phyloP scores from a whole-genome alignment of 2,888 invertebrate species.

The Pterostichus madidus region DNA sequence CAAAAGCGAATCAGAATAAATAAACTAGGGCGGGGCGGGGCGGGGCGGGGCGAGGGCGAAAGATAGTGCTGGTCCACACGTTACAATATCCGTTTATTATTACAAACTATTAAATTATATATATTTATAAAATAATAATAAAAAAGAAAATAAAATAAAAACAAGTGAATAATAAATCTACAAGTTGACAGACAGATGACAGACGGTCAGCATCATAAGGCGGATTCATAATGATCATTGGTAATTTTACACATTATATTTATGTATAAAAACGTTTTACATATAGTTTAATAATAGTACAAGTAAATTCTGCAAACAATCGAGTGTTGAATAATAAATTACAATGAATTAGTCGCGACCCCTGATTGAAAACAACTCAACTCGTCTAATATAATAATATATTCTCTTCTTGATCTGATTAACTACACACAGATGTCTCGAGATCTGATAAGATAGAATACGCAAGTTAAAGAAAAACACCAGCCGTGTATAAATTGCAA shows the following conservation, averaged over 20 bases:
- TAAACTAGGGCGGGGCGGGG: neutral
- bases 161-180: slow-evolving; percentile 23
- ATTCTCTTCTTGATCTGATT: slow-evolving; percentile 25
- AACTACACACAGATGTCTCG: slow-evolving; percentile 65
- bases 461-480: slow-evolving; percentile 39
- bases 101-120: slow-evolving; percentile 66
- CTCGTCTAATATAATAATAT: slow-evolving; percentile 15
- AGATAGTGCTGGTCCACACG: slow-evolving; percentile 64
- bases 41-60: slow-evolving; percentile 34
- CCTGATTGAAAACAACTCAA: slow-evolving; percentile 19
- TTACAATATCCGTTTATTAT: slow-evolving; percentile 57
- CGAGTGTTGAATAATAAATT: slow-evolving; percentile 55
- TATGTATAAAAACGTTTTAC: slow-evolving; percentile 76
- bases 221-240: slow-evolving; percentile 42
- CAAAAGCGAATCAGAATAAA: neutral
- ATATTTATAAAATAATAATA: slow-evolving; percentile 65
- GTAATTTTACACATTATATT: slow-evolving; percentile 75
- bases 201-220: slow-evolving; percentile 47
- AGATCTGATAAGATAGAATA: slow-evolving; percentile 61
- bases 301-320: slow-evolving; percentile 72
- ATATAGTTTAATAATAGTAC: slow-evolving; percentile 73
- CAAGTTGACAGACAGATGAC: slow-evolving; percentile 36
- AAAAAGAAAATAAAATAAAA: slow-evolving; percentile 57
- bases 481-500: slow-evolving; percentile 55
- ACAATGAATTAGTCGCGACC: slow-evolving; percentile 55